Conservation (phyloP, 2,797 vertebrate genomes). For the Mormyrops boulengeri region DNA sequence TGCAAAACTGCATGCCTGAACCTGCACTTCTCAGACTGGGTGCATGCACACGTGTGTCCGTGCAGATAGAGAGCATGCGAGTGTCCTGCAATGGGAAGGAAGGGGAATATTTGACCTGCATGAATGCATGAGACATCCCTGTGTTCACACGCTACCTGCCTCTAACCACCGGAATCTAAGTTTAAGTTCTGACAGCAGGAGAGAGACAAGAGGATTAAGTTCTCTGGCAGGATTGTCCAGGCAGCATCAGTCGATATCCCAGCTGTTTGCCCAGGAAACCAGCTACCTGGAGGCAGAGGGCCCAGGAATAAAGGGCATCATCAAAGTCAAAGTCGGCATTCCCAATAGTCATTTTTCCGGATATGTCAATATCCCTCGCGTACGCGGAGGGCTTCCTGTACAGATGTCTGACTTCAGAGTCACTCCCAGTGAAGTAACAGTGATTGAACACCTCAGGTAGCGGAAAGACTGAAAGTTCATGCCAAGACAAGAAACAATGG, state of each 20-base stretch:
- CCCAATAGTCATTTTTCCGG: constrained; percentile 22
- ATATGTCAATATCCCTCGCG: constrained; percentile 23
- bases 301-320: neutral
- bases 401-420: constrained; percentile 10
- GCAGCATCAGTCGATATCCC: neutral
- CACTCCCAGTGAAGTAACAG: constrained; percentile 2
- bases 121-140: neutral
- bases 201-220: neutral
- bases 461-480: neutral
- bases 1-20: neutral
- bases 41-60: neutral
- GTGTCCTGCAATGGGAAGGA: neutral
- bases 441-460: neutral
- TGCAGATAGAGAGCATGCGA: neutral
- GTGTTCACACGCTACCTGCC: neutral
- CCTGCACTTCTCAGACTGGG: neutral
- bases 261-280: constrained; percentile 1
- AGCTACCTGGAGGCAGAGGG: neutral
- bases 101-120: neutral
- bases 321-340: constrained; percentile 34
- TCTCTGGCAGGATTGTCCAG: neutral
- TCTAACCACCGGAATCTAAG: neutral
- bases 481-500: neutral
- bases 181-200: neutral
- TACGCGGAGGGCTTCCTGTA: neutral